phyloP scores from a whole-genome alignment of 2,888 invertebrate species.

The Chymomyza procnemis region DNA sequence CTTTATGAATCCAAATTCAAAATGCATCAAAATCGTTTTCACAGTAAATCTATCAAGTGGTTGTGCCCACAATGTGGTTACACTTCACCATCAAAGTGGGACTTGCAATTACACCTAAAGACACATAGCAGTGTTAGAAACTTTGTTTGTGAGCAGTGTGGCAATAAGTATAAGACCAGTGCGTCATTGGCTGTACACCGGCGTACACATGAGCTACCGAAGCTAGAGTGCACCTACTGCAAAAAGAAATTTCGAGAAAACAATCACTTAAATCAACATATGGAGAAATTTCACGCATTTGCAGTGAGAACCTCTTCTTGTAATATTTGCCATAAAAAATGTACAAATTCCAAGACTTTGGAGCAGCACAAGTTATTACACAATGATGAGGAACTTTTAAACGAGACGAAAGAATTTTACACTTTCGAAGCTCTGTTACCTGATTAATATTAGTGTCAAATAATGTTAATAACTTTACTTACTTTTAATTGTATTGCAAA shows the following conservation, averaged over 20 bases:
- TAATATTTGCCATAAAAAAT: constrained; percentile 3
- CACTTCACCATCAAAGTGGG: constrained; percentile 40
- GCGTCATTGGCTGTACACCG: constrained; percentile 43
- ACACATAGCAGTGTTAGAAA: constrained; percentile 36
- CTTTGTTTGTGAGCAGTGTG: constrained; percentile 46
- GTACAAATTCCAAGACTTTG: not conserved
- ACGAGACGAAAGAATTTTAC: not conserved
- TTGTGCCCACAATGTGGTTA: constrained; percentile 40
- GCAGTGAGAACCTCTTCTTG: not conserved
- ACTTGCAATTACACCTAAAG: constrained; percentile 27
- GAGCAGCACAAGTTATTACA: constrained; percentile 9
- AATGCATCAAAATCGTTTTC: constrained; percentile 31
- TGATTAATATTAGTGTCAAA: not conserved
- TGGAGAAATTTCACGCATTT: constrained; percentile 25
- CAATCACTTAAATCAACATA: constrained; percentile 36
- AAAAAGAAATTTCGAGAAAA: constrained; percentile 37
- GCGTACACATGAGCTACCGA: constrained; percentile 31
- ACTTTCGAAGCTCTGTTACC: not conserved
- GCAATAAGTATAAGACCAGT: constrained; percentile 33
- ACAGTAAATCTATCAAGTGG: constrained; percentile 23
- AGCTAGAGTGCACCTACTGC: constrained; percentile 31
- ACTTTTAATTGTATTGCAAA: not conserved
- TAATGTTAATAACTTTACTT: not conserved
- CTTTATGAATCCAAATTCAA: constrained; percentile 26
- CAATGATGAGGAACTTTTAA: not conserved